Base-by-base conservation (phyloP, 2,113 vertebrate genomes). In the Seriola quinqueradiata region DNA sequence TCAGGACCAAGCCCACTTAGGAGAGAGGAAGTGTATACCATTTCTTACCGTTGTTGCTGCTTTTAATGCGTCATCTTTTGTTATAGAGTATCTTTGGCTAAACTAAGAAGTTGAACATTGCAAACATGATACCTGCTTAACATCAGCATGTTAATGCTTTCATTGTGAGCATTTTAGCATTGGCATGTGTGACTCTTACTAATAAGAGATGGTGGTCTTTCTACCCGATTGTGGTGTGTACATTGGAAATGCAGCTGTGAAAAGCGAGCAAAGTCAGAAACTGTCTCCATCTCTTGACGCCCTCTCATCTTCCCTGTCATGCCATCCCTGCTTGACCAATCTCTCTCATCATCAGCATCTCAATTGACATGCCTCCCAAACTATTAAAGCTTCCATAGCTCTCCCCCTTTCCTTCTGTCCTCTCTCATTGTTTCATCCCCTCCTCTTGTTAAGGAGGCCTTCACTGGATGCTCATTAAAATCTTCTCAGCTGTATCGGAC, bases 381-480 rank as follows among this genome's bases (percentile, higher is more conserved):
- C 63, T 74, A 70, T 67, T 81, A 65, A 68, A 84, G 54, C 54
- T 50, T 73, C 46, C 36, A 52, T 42, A 36, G 8, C 5, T 3
- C 42, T 79, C 54, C 60, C 10, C 46, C n/a, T n/a, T 61, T 61
- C 82, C 58, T 55, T 21, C 64, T 21, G 16, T 23, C 50, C 40
- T 48, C 48, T 58, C 57, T 74, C 63, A 75, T 71, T 68, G 60
- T 76, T 36, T 70, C 70, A 13, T 4, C n/a, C 23, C 32, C 44
- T 77, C 73, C 59, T 73, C 75, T 77, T 68, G 78, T 80, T 82
- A 82, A 82, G 78, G 25, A 79, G 70, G 11, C 64, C 55, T 81
- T 48, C 70, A 76, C 65, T 1, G 36, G 57, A 75, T 75, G 76
- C 79, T 91, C 81, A 88, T 90, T 91, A 89, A 87, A 91, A 85